phyloP scores from a whole-genome alignment of 2,888 invertebrate genomes.

The Bruchidius siliquastri region DNA sequence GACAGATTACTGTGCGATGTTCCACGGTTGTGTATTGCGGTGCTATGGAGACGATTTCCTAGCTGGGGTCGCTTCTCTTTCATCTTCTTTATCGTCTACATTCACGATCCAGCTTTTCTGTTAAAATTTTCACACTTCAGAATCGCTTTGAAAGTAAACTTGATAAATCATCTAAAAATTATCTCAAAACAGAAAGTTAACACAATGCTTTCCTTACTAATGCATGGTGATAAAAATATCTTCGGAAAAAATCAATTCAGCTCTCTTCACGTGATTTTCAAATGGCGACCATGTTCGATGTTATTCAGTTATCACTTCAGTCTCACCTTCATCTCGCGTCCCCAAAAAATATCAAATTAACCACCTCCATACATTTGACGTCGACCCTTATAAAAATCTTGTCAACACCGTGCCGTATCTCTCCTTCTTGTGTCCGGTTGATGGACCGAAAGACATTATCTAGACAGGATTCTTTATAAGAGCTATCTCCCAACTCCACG shows the following conservation, averaged over 20 bases:
- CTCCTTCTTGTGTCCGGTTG: constrained; percentile 25
- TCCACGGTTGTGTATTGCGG: neutral
- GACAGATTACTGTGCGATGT: neutral
- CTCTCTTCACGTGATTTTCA: neutral
- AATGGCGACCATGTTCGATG: neutral
- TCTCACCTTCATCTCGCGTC: neutral
- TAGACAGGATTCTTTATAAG: constrained; percentile 39
- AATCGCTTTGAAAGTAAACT: no score
- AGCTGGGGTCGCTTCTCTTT: neutral
- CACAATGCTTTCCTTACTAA: no score
- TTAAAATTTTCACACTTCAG: no score
- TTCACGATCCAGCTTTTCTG: neutral
- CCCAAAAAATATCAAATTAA: neutral
- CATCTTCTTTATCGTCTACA: neutral
- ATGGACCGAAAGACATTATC: constrained; percentile 35
- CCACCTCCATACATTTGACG: neutral
- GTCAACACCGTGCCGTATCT: constrained; percentile 1
- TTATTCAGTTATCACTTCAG: neutral
- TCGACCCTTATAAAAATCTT: constrained; percentile 1
- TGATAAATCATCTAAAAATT: no score
- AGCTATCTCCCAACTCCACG: constrained; percentile 11
- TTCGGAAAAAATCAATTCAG: no score
- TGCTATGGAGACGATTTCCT: neutral
- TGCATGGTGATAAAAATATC: no score
- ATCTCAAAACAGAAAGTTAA: no score